Percentiles rank a stretch among this genome's conserved stretches.
Conservation (phyloP, 92 coral and sea anemone genomes). For the Epizoanthus scotinus region DNA sequence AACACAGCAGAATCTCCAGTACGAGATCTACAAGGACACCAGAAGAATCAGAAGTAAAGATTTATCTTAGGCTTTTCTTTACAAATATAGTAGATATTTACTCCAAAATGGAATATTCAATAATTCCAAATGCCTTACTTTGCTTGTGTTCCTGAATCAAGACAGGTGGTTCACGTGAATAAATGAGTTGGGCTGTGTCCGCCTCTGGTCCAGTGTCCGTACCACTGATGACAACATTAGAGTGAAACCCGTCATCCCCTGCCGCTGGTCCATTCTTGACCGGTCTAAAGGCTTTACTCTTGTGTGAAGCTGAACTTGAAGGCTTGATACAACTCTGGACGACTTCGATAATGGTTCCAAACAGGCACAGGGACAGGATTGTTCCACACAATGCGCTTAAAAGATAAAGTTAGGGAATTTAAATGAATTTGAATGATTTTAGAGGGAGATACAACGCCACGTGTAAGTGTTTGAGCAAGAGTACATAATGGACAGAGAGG, state of each 20-base stretch:
- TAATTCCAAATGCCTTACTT: not conserved
- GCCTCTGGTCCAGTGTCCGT: not conserved
- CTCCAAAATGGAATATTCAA: not conserved
- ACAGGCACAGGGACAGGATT: conserved; percentile 41
- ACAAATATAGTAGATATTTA: not conserved
- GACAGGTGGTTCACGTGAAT: not conserved
- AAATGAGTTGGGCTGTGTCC: not conserved
- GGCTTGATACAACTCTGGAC: not conserved
- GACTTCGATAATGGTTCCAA: conserved; percentile 48
- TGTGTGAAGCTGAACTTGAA: not conserved
- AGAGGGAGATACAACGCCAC: no score
- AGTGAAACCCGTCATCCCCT: not conserved
- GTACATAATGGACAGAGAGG: no score
- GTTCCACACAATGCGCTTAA: conserved; percentile 47
- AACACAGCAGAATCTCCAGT: conserved; percentile 60
- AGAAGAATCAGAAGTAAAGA: not conserved
- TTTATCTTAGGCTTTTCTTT: not conserved
- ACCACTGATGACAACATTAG: not conserved
- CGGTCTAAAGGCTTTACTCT: conserved; percentile 13
- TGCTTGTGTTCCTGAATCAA: not conserved
- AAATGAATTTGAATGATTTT: no score
- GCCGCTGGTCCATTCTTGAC: not conserved
- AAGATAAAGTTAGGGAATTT: no score
- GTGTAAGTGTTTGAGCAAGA: no score
- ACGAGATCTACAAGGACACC: conserved; percentile 33